phyloP scores from a whole-genome alignment of 2,797 vertebrate species.

The Xenops minutus region DNA sequence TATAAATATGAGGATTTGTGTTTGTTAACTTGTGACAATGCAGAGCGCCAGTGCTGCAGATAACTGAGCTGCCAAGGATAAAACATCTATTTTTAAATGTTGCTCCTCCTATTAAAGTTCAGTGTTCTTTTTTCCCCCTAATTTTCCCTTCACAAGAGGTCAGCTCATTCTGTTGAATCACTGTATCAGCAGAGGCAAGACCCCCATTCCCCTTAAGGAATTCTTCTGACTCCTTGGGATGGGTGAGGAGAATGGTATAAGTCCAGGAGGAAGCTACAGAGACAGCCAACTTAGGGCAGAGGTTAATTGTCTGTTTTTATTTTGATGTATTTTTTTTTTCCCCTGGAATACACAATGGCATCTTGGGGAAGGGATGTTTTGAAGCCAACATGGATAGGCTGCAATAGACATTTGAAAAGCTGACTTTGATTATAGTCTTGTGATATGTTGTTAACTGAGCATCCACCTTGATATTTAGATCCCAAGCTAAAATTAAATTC shows the following conservation, averaged over 20 bases:
- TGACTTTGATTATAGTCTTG: neutral
- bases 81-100: neutral
- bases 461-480: neutral
- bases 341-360: neutral
- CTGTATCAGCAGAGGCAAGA: neutral
- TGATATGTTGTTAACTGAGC: neutral
- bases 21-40: neutral
- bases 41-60: neutral
- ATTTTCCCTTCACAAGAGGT: neutral
- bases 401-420: neutral
- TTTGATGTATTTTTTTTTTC: neutral
- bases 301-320: neutral
- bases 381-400: neutral
- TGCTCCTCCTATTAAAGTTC: neutral
- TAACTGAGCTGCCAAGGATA: neutral
- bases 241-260: neutral
- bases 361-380: neutral
- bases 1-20: neutral
- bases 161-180: neutral
- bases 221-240: neutral
- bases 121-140: neutral
- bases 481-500: neutral
- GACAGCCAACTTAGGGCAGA: neutral
- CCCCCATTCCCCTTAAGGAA: accelerated
- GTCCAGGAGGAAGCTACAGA: neutral